Percentiles rank a stretch among this genome's conserved stretches.
Evolutionary conservation across 2,888 invertebrate genomes (phyloP).

Genomic region (Napeogenes inachia): DNA sequence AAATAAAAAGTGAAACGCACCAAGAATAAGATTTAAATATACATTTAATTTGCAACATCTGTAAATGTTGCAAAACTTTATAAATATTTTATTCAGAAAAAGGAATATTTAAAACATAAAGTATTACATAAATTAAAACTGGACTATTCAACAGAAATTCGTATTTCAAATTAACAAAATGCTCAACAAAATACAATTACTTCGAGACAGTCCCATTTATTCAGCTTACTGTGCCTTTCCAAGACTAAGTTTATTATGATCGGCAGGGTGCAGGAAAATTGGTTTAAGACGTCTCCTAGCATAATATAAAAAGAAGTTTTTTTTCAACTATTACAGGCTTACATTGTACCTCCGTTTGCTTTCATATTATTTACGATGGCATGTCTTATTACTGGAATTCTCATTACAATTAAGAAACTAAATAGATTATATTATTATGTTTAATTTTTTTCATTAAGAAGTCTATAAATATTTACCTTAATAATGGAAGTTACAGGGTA

Average conservation of each 20-base stretch:
- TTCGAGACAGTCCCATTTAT: slow-evolving; percentile 9
- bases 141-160: slow-evolving; percentile 9
- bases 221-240: slow-evolving; percentile 8
- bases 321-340: background rate
- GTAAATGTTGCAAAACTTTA: no score
- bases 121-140: background rate
- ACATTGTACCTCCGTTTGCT: background rate
- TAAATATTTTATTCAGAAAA: no score
- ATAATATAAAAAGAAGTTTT: slow-evolving; percentile 3
- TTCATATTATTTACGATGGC: no score
- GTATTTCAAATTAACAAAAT: slow-evolving; percentile 17
- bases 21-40: background rate
- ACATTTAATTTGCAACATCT: no score
- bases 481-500: no score
- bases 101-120: no score
- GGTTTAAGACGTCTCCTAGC: slow-evolving; percentile 16
- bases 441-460: no score
- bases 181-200: slow-evolving; percentile 13
- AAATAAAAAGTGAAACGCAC: background rate
- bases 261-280: slow-evolving; percentile 18
- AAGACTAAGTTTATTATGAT: slow-evolving; percentile 22
- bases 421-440: no score
- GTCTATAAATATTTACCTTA: no score
- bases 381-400: no score
- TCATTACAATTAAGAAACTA: no score